Base-by-base conservation (phyloP, 2,888 invertebrate species). In the Polydrusus pterygomalis region DNA sequence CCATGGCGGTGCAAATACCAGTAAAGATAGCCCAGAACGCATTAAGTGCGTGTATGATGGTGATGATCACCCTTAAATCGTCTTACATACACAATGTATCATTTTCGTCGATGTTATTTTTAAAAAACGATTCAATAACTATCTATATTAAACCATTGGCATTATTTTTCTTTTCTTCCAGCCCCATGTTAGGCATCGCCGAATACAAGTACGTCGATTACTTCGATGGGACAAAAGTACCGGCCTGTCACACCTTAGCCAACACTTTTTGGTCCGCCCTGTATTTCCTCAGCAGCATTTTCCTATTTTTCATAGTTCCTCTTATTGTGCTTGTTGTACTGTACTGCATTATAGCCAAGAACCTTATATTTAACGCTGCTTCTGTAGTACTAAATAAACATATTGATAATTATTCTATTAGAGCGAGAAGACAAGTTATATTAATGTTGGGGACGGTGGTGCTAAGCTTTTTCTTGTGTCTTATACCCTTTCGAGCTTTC, bases 361-460 rank as follows among this genome's bases (percentile, higher is more conserved):
- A 95, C 85, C 90, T 97, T 79, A 94, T 96, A 86, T 92, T 93
- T 64, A 90, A 92, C 80, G 90, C 89, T 6, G 91, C 93, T 58
- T 92, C 91, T 83, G 89, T 93, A 65, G 91, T 92, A 45, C 90
- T 93, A 87, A 93, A 92, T 80, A 94, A 93, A 85, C 93, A 93
- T 78, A 91, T 93, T 71, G 92, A 94, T 78, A 92, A 92, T 60
- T 92, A 93, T 84, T 92, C 93, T 77, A 89, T 90, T 7, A 90
- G 94, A 83, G 95, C 95, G 0, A 90, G 95, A 80, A 92, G 92
- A 82, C 96, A 96, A 89, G 96, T 96, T 18, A 95, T 96, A 47
- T 86, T 95, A 72, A 96, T 96, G 96, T 89, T 96, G 74, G 93
- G 95, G 56, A 94, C 96, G 0, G 96, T 96, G 17, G 96, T 96